Base-by-base conservation (phyloP, 2,113 vertebrate genomes). In the Entelurus aequoreus region DNA sequence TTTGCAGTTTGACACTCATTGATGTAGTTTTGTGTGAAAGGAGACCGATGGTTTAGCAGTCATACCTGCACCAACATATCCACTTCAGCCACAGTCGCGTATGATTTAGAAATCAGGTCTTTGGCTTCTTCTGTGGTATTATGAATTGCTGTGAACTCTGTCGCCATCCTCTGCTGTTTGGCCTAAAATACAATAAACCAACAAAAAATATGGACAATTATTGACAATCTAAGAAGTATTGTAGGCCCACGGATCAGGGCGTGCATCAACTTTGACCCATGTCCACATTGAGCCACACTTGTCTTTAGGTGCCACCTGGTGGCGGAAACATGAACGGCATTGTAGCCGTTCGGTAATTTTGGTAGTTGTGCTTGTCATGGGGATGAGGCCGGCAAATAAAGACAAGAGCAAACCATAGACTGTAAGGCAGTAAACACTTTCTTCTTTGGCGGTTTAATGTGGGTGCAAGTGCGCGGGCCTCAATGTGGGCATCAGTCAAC, bases 21-120 rank as follows among this genome's bases (percentile, higher is more conserved):
- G 5, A 35, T 4, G 2, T 36, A 36, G 12, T 54, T 36, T 14
- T 35, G 0, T 52, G 28, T 35, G 35, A 35, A 40, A 56, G 38
- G 8, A 35, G 28, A 57, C 12, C 6, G 9, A 55, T 46, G 42
- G 10, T 6, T 46, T 11, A 16, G 13, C 9, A 4, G 19, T 44
- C 75, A 76, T 88, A 98, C 96, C 93, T 90, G 88, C 77, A 92
- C 89, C 69, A 94, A 63, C 36, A 84, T 78, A 4, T 89, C 83
- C 83, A 95, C 63, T 11, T 93, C 90, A 21, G 71, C 82, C 70
- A 78, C 83, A 3, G 84, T 75, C 47, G 57, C 71, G 10, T 84
- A 75, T 21, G 92, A 74, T 6, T 74, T 72, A 57, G 51, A 69
- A 60, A 95, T 68, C 63, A 83, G 69, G 47, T 62, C 69, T 28